These are phyloP conservation scores for Nycticorax nycticorax DNA, from an alignment of 2,113 vertebrate genomes.

Conservation along the genomic window DNA sequence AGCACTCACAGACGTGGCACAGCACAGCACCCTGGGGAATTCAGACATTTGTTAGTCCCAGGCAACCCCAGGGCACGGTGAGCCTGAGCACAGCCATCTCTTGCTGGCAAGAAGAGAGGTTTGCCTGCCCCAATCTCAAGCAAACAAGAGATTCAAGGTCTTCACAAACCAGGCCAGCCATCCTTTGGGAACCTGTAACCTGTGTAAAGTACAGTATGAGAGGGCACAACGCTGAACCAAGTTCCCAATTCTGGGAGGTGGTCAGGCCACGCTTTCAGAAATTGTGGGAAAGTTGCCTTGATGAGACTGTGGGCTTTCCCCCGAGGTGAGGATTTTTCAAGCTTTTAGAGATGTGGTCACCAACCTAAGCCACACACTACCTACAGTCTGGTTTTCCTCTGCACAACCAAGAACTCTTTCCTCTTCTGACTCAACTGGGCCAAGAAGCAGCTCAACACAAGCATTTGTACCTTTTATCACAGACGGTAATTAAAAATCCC, in stretches of 20 bases:
- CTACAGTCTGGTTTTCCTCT: not conserved
- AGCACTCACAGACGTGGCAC: not conserved
- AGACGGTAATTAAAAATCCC: not conserved
- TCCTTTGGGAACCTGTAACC: not conserved
- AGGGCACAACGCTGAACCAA: not conserved
- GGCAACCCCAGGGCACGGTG: not conserved
- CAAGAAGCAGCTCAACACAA: not conserved
- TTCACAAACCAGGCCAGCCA: accelerated
- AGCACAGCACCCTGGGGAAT: not conserved
- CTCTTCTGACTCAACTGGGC: not conserved
- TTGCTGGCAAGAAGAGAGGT: not conserved
- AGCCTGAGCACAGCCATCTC: not conserved
- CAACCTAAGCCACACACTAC: not conserved
- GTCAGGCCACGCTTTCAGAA: not conserved
- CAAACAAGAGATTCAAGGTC: not conserved
- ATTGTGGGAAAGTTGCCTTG: not conserved
- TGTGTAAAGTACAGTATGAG: accelerated
- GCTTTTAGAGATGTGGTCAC: not conserved
- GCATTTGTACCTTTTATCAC: not conserved
- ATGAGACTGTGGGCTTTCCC: not conserved
- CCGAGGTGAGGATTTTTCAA: not conserved
- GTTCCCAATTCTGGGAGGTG: not conserved
- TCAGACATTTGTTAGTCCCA: not conserved
- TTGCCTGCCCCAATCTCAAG: not conserved
- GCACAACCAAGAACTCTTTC: not conserved